phyloP scores from a whole-genome alignment of 2,888 invertebrate species.

The Adineta ricciae region DNA sequence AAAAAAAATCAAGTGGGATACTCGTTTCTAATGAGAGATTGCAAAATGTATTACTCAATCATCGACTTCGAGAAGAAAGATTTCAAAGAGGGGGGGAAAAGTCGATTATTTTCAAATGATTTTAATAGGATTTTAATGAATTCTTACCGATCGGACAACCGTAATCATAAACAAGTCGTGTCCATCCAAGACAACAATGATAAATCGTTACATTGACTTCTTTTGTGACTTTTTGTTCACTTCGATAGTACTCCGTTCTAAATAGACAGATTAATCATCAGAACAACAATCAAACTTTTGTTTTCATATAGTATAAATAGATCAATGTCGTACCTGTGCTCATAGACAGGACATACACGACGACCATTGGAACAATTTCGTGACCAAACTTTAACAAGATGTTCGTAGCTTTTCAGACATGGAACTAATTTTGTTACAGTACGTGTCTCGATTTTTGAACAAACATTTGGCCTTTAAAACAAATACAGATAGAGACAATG shows the following conservation, averaged over 20 bases:
- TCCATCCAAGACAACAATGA: conserved; percentile 1
- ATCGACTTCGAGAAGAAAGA: not conserved
- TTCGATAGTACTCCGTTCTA: conserved; percentile 16
- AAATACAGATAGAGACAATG: not conserved
- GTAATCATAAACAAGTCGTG: not conserved
- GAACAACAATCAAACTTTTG: not conserved
- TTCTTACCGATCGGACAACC: conserved; percentile 15
- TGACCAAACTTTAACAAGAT: conserved; percentile 18
- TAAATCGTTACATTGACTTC: not conserved
- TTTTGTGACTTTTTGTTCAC: not conserved
- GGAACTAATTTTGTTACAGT: not conserved
- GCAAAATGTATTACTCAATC: not conserved
- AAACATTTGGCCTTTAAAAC: conserved; percentile 3
- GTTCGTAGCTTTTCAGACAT: conserved; percentile 15
- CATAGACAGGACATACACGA: not conserved
- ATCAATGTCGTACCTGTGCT: not conserved
- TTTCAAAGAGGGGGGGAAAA: not conserved
- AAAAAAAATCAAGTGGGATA: not conserved
- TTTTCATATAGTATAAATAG: not conserved
- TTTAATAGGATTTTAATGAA: not conserved
- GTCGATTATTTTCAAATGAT: not conserved
- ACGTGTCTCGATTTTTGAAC: not conserved
- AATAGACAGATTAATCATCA: not conserved
- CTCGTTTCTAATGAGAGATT: not conserved
- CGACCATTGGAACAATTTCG: not conserved